A percentile compares a stretch with the other conserved stretches of the same genome.
phyloP scores from a whole-genome alignment of 2,113 vertebrate species.

The Marcusenius ussheri region DNA sequence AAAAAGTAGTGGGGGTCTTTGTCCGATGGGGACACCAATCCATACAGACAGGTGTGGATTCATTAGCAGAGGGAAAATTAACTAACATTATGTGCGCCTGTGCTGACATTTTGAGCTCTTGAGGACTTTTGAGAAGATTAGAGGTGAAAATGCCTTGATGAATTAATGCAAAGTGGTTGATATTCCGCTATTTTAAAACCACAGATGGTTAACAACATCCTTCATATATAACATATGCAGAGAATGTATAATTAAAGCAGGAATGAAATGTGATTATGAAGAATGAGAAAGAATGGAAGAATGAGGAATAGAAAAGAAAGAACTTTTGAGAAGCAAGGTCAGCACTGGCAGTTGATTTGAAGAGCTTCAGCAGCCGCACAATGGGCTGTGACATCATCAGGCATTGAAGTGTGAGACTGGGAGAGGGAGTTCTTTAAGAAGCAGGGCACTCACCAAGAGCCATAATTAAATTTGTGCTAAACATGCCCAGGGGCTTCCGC shows the following conservation, averaged over 20 bases:
- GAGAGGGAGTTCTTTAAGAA: slow-evolving; percentile 75
- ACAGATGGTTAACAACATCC: neutral
- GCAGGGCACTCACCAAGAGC: slow-evolving; percentile 75
- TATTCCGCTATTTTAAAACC: neutral
- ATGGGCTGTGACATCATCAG: slow-evolving; percentile 77
- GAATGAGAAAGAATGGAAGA: slow-evolving; percentile 11
- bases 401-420: slow-evolving; percentile 70
- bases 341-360: slow-evolving; percentile 72
- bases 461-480: slow-evolving; percentile 90
- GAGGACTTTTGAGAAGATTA: neutral
- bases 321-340: slow-evolving; percentile 64
- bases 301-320: slow-evolving; percentile 43
- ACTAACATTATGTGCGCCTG: neutral
- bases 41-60: neutral
- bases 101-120: neutral
- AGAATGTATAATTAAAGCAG: neutral
- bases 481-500: slow-evolving; percentile 82
- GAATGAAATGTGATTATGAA: slow-evolving; percentile 57
- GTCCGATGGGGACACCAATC: neutral
- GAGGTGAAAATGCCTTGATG: neutral
- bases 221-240: neutral
- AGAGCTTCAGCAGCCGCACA: slow-evolving; percentile 67
- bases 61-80: neutral
- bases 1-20: neutral
- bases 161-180: neutral